Evolutionary conservation across 2,888 invertebrate genomes (phyloP).

Genomic region (Drosophila kambysellisi): DNA sequence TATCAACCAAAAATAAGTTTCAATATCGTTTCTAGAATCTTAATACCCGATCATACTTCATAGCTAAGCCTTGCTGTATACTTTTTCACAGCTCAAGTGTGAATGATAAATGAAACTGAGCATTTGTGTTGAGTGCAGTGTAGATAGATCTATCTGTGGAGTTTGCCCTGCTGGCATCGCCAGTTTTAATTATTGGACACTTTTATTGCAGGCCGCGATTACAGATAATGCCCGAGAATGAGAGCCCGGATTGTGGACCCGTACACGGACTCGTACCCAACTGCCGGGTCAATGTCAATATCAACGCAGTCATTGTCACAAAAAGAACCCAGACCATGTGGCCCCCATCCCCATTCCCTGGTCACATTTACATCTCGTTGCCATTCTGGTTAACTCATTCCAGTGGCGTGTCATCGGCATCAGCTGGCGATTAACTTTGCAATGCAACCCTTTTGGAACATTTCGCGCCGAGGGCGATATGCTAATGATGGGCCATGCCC

Average conservation of each 20-base stretch:
- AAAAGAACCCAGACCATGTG: neutral
- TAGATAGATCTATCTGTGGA: constrained; percentile 17
- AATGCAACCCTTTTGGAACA: constrained; percentile 66
- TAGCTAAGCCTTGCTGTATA: neutral
- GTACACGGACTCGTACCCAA: neutral
- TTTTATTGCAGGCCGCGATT: constrained; percentile 73
- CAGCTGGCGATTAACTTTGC: constrained; percentile 80
- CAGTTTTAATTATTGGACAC: constrained; percentile 77
- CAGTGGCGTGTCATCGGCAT: constrained; percentile 64
- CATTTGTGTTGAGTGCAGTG: neutral
- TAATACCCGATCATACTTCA: neutral
- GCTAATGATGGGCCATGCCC: constrained; percentile 71
- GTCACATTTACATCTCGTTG: constrained; percentile 1
- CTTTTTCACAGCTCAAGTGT: neutral
- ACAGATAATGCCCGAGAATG: constrained; percentile 56
- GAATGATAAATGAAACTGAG: constrained; percentile 27
- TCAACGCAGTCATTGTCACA: constrained; percentile 63
- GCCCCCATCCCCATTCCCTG: neutral
- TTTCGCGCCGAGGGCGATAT: constrained; percentile 71
- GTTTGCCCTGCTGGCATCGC: constrained; percentile 31
- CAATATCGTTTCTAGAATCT: neutral
- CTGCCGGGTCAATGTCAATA: constrained; percentile 51
- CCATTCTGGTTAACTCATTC: constrained; percentile 19
- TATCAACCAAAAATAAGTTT: neutral
- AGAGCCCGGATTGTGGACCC: neutral